Conservation (phyloP, 2,888 invertebrate genomes). For the Lydus trimaculatus region DNA sequence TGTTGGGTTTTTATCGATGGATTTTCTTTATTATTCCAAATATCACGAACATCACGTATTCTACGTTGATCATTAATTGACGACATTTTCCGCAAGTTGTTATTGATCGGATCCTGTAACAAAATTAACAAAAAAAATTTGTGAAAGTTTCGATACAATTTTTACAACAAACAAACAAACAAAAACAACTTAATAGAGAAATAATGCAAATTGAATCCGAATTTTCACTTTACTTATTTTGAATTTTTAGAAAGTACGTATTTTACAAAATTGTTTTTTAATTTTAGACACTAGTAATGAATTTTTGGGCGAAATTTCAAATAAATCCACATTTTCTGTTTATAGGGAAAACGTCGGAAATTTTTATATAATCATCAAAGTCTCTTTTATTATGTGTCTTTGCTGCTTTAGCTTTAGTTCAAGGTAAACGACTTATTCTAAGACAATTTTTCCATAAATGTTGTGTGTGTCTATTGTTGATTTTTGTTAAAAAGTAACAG, state of each 20-base stretch:
- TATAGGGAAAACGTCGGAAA: conserved; percentile 30
- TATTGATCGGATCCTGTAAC: background rate
- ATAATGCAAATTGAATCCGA: background rate
- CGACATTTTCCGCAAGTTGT: conserved; percentile 63
- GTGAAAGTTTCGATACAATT: background rate
- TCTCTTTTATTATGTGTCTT: conserved; percentile 49
- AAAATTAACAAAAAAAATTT: background rate
- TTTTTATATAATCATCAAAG: conserved; percentile 44
- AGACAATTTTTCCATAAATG: conserved; percentile 34
- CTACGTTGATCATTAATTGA: conserved; percentile 68
- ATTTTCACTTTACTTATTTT: background rate
- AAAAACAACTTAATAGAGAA: background rate
- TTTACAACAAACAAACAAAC: background rate
- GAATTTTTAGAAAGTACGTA: conserved; percentile 17
- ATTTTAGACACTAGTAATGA: background rate
- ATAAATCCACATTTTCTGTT: no score
- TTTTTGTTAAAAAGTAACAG: background rate
- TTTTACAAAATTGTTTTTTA: conserved; percentile 24
- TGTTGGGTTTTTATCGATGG: conserved; percentile 31
- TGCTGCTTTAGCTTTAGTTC: conserved; percentile 46
- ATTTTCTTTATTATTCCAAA: conserved; percentile 60
- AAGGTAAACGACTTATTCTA: conserved; percentile 58
- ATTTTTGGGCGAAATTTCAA: no score
- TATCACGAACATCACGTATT: conserved; percentile 78
- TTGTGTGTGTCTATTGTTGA: conserved; percentile 20